Evolutionary conservation across 1,140 invertebrate genomes (phyloP).

Genomic region (Drosophila kohkoa): DNA sequence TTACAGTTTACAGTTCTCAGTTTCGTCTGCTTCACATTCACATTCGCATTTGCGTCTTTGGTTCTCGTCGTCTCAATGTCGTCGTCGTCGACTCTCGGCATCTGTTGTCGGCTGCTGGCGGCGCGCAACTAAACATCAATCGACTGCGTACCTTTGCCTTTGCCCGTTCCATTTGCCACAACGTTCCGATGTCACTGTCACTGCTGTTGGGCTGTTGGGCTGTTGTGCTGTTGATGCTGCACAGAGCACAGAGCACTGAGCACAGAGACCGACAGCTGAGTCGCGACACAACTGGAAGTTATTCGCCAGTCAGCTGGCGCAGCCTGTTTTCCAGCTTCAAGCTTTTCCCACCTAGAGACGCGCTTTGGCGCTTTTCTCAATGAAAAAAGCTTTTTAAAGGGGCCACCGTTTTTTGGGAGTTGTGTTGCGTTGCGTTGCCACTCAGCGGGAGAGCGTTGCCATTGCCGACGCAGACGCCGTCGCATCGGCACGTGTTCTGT

Average conservation of each 20-base stretch:
- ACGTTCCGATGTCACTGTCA: not conserved
- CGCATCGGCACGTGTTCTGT: conserved; percentile 19
- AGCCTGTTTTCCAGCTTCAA: conserved; percentile 41
- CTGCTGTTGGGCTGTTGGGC: conserved; percentile 16
- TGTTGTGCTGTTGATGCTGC: conserved; percentile 52
- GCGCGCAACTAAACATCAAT: conserved; percentile 49
- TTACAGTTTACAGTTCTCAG: conserved; percentile 11
- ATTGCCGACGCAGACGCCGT: conserved; percentile 47
- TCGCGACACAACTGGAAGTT: not conserved
- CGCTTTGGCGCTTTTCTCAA: conserved; percentile 50
- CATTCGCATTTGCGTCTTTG: conserved; percentile 12
- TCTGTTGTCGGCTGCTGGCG: conserved; percentile 73
- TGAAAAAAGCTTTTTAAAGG: conserved; percentile 63
- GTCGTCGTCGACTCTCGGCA: conserved; percentile 52
- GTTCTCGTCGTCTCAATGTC: conserved; percentile 23
- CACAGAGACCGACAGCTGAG: conserved; percentile 26
- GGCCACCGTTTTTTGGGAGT: not conserved
- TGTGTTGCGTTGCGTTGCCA: not conserved
- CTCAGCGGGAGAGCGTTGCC: conserved; percentile 43
- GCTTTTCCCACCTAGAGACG: conserved; percentile 8
- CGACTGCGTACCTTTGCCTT: conserved; percentile 14
- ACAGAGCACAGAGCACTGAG: conserved; percentile 21
- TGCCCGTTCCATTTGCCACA: conserved; percentile 14
- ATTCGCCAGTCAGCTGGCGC: conserved; percentile 49
- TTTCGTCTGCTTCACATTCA: conserved; percentile 39